These are phyloP conservation scores for Papilio polyxenes DNA, from an alignment of 1,140 invertebrate genomes.

Conservation along the genomic window DNA sequence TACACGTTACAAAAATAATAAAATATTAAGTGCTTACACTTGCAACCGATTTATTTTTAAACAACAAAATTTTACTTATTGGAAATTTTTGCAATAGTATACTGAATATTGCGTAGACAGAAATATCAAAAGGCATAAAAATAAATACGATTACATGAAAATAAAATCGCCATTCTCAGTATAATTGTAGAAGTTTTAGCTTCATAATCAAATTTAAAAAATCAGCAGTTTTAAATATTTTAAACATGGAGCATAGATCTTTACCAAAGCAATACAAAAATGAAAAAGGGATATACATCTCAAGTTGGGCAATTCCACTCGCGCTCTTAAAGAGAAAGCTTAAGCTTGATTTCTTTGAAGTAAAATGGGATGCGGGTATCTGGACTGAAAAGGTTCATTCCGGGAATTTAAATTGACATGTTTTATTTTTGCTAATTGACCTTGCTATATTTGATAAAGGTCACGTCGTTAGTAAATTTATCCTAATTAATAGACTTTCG, in stretches of 20 bases:
- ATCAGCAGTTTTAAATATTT: background rate
- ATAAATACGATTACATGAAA: too few species aligned
- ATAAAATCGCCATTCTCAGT: too few species aligned
- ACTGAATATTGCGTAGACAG: too few species aligned
- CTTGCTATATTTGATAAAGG: slow-evolving; percentile 24
- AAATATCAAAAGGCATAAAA: too few species aligned
- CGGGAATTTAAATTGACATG: slow-evolving; percentile 71
- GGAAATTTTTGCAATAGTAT: too few species aligned
- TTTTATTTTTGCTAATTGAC: slow-evolving; percentile 74
- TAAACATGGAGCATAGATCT: slow-evolving; percentile 41
- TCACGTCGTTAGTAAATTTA: background rate
- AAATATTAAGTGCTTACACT: slow-evolving; percentile 34
- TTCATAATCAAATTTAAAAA: background rate
- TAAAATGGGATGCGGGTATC: slow-evolving; percentile 46
- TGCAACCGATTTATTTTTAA: too few species aligned
- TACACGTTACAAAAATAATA: slow-evolving; percentile 45
- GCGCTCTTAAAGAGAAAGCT: slow-evolving; percentile 55
- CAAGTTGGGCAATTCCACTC: slow-evolving; percentile 64
- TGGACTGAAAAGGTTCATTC: slow-evolving; percentile 62
- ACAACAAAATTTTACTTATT: too few species aligned
- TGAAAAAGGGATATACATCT: slow-evolving; percentile 67
- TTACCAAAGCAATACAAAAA: slow-evolving; percentile 50
- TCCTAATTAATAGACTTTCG: too few species aligned
- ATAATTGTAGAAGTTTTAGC: too few species aligned
- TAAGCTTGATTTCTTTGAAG: slow-evolving; percentile 34